phyloP scores from a whole-genome alignment of 1,140 invertebrate genomes.

The Bombus huntii region DNA sequence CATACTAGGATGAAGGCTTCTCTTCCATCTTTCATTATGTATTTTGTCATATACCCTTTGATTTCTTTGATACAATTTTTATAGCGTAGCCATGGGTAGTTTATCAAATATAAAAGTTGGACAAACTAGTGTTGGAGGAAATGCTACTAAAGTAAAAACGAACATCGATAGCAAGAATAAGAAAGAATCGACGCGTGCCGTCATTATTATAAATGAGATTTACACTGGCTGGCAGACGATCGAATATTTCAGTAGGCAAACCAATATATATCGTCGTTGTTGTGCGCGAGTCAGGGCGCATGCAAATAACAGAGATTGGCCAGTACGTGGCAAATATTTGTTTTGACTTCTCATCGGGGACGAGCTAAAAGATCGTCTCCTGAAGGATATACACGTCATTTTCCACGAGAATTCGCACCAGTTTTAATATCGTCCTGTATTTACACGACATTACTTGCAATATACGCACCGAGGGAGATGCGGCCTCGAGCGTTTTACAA shows the following conservation, averaged over 20 bases:
- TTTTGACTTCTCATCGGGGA: constrained; percentile 59
- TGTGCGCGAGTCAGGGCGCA: constrained; percentile 27
- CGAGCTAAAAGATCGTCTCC: constrained; percentile 19
- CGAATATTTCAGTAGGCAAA: constrained; percentile 75
- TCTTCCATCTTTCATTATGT: background rate
- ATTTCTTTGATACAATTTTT: background rate
- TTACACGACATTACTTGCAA: constrained; percentile 67
- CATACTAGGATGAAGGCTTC: too few species aligned
- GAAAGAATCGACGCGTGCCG: background rate
- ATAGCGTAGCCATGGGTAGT: background rate
- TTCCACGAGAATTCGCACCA: constrained; percentile 62
- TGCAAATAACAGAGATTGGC: constrained; percentile 69
- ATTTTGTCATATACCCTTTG: background rate
- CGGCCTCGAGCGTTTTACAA: constrained; percentile 8
- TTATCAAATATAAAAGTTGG: background rate
- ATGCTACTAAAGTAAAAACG: background rate
- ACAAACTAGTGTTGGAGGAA: background rate
- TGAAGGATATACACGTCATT: background rate
- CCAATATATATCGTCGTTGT: constrained; percentile 61
- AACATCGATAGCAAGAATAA: background rate
- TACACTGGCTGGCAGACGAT: constrained; percentile 69
- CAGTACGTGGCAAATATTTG: constrained; percentile 71
- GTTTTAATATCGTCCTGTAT: constrained; percentile 73
- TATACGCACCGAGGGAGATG: constrained; percentile 17
- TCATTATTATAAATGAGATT: constrained; percentile 78